phyloP scores from a whole-genome alignment of 2,888 invertebrate species.

The Panopea generosa region DNA sequence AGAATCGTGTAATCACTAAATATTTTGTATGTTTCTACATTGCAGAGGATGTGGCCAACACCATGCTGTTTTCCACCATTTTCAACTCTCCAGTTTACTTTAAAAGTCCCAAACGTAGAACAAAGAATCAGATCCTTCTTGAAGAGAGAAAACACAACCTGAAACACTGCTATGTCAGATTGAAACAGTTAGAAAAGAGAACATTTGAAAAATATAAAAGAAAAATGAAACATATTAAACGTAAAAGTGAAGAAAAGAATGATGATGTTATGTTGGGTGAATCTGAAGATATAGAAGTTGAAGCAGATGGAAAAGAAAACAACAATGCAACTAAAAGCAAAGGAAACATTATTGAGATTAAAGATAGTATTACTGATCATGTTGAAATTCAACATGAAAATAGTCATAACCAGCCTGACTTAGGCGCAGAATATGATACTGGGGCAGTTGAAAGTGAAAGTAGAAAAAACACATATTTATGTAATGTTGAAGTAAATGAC shows the following conservation, averaged over 20 bases:
- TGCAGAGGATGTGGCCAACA: conserved; percentile 27
- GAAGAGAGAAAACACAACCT: conserved; percentile 33
- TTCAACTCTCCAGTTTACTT: conserved; percentile 7
- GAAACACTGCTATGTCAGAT: conserved; percentile 25
- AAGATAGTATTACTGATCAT: background rate
- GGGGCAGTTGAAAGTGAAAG: too few species aligned
- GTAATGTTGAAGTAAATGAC: too few species aligned
- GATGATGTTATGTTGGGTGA: background rate
- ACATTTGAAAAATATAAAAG: background rate
- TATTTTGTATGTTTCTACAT: too few species aligned
- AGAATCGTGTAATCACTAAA: too few species aligned
- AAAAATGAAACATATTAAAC: background rate
- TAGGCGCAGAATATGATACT: too few species aligned
- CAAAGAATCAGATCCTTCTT: conserved; percentile 4
- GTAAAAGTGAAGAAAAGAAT: conserved; percentile 4
- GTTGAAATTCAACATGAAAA: too few species aligned
- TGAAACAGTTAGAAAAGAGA: conserved; percentile 1
- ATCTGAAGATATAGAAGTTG: background rate
- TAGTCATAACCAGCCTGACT: too few species aligned
- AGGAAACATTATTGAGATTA: background rate
- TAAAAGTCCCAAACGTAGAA: conserved; percentile 22
- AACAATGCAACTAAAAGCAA: background rate
- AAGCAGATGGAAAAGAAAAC: conserved; percentile 1
- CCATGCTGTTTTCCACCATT: conserved; percentile 15
- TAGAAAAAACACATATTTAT: too few species aligned